These are phyloP conservation scores for Eptesicus fuscus DNA, from an alignment of 2,113 vertebrate genomes.

Conservation along the genomic window DNA sequence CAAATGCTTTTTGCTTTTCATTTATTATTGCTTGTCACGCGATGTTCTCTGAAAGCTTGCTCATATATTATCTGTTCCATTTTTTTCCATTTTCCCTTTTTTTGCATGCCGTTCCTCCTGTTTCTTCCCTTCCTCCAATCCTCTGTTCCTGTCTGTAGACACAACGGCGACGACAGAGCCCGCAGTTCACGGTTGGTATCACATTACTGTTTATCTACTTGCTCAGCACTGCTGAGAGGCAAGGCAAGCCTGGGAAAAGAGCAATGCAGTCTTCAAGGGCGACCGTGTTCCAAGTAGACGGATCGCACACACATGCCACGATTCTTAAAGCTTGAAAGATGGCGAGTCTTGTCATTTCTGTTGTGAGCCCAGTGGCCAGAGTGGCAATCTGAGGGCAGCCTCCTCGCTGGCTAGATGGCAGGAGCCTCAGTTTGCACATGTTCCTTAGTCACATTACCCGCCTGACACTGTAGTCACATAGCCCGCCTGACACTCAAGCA, in stretches of 20 bases:
- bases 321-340: slow-evolving; percentile 73
- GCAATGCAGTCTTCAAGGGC: slow-evolving; percentile 81
- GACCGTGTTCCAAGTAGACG: slow-evolving; percentile 62
- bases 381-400: neutral
- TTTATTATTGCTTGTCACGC: slow-evolving; percentile 90
- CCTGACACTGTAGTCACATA: too few species aligned
- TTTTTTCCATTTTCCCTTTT: slow-evolving; percentile 91
- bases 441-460: neutral
- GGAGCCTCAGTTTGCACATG: accelerated
- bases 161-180: slow-evolving; percentile 90
- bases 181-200: slow-evolving; percentile 91
- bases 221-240: slow-evolving; percentile 84
- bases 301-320: slow-evolving; percentile 41
- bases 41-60: slow-evolving; percentile 89
- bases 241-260: slow-evolving; percentile 85
- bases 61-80: slow-evolving; percentile 93
- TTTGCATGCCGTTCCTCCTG: slow-evolving; percentile 92
- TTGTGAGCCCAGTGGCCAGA: slow-evolving; percentile 47
- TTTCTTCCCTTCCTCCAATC: slow-evolving; percentile 90
- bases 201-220: slow-evolving; percentile 88
- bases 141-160: slow-evolving; percentile 91
- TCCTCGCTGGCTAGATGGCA: accelerated
- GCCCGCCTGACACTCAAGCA: accelerated
- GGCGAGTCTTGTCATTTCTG: slow-evolving; percentile 75
- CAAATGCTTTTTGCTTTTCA: slow-evolving; percentile 89